These are phyloP conservation scores for Clanis bilineata DNA, from an alignment of 2,888 invertebrate genomes.

Conservation along the genomic window DNA sequence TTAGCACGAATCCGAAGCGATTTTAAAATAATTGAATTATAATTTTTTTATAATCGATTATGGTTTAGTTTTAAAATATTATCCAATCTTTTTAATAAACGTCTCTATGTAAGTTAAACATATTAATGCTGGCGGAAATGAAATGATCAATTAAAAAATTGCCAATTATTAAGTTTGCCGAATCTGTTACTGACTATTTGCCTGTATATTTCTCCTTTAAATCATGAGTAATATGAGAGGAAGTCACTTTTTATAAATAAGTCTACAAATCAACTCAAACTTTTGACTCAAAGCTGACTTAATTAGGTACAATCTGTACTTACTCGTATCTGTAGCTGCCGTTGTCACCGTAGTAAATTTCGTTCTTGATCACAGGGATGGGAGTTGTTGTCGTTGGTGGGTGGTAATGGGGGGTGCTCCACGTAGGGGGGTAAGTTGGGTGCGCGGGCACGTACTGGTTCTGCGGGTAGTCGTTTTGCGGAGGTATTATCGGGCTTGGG, in stretches of 20 bases:
- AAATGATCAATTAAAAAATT: no score
- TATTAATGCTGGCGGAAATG: no score
- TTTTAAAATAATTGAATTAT: not conserved
- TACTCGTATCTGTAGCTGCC: slow-evolving; percentile 80
- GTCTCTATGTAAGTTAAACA: no score
- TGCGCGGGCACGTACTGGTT: slow-evolving; percentile 31
- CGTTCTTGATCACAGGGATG: slow-evolving; percentile 71
- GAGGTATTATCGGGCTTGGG: slow-evolving; percentile 19
- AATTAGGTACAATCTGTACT: slow-evolving; percentile 41
- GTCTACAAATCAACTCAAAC: not conserved
- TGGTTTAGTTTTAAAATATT: not conserved
- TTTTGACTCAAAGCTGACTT: no score
- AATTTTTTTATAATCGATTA: no score
- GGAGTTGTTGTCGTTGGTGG: slow-evolving; percentile 50
- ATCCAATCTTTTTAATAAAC: no score
- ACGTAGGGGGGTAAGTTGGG: slow-evolving; percentile 26
- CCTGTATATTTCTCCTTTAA: no score
- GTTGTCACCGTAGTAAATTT: slow-evolving; percentile 65
- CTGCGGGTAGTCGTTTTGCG: slow-evolving; percentile 33
- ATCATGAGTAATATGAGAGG: no score
- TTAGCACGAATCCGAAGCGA: not conserved
- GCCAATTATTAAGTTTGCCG: no score
- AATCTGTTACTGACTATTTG: no score
- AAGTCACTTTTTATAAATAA: no score
- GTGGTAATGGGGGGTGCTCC: slow-evolving; percentile 33